phyloP scores from a whole-genome alignment of 1,140 invertebrate species.

The Cataglyphis hispanica region DNA sequence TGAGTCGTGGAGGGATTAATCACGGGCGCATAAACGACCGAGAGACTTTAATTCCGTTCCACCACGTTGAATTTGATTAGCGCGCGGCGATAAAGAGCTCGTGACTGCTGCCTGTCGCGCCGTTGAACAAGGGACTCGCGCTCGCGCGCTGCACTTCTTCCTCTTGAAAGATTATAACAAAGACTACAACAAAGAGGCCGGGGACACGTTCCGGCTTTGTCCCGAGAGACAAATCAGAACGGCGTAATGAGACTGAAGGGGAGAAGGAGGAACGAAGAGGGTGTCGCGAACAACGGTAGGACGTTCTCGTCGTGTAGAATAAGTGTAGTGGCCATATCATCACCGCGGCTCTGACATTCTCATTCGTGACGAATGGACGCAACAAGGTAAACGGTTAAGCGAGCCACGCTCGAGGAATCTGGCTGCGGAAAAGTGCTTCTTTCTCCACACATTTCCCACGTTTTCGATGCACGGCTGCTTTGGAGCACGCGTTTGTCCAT shows the following conservation, averaged over 20 bases:
- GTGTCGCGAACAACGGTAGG: neutral
- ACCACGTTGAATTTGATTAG: slow-evolving; percentile 65
- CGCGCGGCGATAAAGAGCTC: slow-evolving; percentile 58
- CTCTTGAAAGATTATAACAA: neutral
- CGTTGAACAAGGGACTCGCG: slow-evolving; percentile 39
- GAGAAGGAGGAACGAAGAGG: too few species aligned
- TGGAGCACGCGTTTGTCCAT: slow-evolving; percentile 59
- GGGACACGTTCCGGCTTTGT: slow-evolving; percentile 35
- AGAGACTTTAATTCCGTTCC: slow-evolving; percentile 68
- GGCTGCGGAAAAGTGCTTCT: slow-evolving; percentile 67
- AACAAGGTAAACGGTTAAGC: slow-evolving; percentile 66
- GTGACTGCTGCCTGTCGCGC: slow-evolving; percentile 48
- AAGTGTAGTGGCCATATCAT: slow-evolving; percentile 35
- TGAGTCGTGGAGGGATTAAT: slow-evolving; percentile 50
- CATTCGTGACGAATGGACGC: slow-evolving; percentile 59
- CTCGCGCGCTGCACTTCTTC: slow-evolving; percentile 18
- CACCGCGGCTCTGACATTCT: slow-evolving; percentile 16
- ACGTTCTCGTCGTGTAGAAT: slow-evolving; percentile 5
- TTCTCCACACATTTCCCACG: slow-evolving; percentile 65
- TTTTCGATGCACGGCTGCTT: slow-evolving; percentile 73
- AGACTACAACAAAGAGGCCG: slow-evolving; percentile 19
- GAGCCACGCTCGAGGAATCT: slow-evolving; percentile 72
- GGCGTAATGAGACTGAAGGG: slow-evolving; percentile 15
- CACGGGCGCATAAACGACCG: slow-evolving; percentile 50
- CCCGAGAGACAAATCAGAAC: slow-evolving; percentile 55